A percentile compares a stretch with the other conserved stretches of the same genome.
Conservation (phyloP, 2,113 vertebrate species). For the Prunella himalayana region DNA sequence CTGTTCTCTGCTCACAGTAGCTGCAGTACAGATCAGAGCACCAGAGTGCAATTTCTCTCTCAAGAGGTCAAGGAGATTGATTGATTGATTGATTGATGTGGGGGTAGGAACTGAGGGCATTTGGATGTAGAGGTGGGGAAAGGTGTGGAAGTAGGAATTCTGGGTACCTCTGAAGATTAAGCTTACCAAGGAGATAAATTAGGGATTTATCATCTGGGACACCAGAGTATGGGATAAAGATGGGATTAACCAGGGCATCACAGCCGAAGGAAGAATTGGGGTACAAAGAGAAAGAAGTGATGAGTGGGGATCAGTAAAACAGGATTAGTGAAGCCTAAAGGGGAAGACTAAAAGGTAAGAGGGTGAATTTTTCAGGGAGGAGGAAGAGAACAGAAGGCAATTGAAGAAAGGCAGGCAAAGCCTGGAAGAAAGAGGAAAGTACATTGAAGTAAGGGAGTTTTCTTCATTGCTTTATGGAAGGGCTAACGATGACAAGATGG, state of each 20-base stretch:
- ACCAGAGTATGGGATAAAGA: background rate
- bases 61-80: background rate
- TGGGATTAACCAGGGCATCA: background rate
- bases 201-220: background rate
- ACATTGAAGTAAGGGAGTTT: background rate
- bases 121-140: background rate
- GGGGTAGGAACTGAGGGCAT: background rate
- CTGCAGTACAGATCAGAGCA: conserved; percentile 56
- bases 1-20: conserved; percentile 63
- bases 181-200: background rate
- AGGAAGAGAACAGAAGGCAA: background rate
- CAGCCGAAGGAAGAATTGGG: background rate
- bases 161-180: background rate
- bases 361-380: background rate
- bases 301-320: background rate
- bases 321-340: background rate
- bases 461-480: background rate
- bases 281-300: background rate
- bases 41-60: background rate
- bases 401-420: background rate
- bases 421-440: background rate
- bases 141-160: background rate
- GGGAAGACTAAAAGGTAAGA: background rate
- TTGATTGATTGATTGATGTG: background rate
- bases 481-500: background rate